Evolutionary conservation across 1,140 invertebrate species (phyloP), one percentile per base, ranked within the genome.

Genomic region (Marisa cornuarietis): DNA sequence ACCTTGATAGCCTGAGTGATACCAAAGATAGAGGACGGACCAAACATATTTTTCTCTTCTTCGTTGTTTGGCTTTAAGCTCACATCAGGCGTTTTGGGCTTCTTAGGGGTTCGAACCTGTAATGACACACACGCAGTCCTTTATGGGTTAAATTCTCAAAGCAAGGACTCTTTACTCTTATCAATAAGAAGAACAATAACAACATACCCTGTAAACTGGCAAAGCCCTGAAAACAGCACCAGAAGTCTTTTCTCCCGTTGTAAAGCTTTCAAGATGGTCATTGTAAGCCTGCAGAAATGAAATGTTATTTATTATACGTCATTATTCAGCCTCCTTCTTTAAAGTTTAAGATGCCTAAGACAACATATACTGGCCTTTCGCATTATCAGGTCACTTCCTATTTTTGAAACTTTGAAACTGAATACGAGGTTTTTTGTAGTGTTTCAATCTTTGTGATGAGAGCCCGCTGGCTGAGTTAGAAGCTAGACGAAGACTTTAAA

Each of bases 161-260:
- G 42, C 5, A 13, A 22, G 5, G 20, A 16, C 11, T 26, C 69
- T 18, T 26, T 51, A 71, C 69, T 18, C 24, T 16, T 20, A 9
- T 20, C 11, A 31, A 71, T 1, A 0, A 13, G n/a, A 42, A 61
- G 20, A 4, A 66, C 58, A 54, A 58, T 18, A 24, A 7, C 31
- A 18, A 75, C 84, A 80, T 84, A 90, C 89, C 81, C 87, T 83
- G 75, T 90, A 90, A 1, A 90, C 87, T 31, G 89, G 89, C 24
- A 90, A 80, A 16, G 89, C 85, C 68, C 88, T 85, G 77, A 89
- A 90, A 10, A 90, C 88, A 24, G 87, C 89, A 24, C 88, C 89
- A 11, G 85, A 81, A 24, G 84, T 85, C 72, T 84, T 86, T 49
- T 88, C 87, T 31, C 83, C 89, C 13, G 87, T 84, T 24, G 82